A percentile compares a stretch with the other conserved stretches of the same genome.
Conservation (phyloP, 2,797 vertebrate genomes). For the Babyrousa celebensis region DNA sequence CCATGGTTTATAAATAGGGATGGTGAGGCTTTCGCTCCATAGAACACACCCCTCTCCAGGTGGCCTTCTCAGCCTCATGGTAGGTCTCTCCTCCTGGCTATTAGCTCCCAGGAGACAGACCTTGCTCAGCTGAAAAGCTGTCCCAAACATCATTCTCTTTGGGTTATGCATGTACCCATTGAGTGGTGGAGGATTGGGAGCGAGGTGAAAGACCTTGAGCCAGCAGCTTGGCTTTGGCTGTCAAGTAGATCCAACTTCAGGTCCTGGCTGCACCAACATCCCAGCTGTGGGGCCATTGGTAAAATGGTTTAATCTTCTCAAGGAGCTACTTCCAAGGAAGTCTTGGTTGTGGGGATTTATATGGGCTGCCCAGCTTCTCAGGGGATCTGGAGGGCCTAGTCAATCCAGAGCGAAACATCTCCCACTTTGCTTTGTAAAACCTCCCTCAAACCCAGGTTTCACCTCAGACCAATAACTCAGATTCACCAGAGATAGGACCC, state of each 20-base stretch:
- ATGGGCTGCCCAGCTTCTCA: not conserved
- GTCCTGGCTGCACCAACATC: not conserved
- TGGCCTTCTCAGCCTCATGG: not conserved
- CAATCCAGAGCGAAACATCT: not conserved
- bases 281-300: not conserved
- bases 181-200: not conserved
- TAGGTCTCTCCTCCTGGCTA: not conserved
- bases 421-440: not conserved
- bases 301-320: not conserved
- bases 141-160: not conserved
- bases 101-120: not conserved
- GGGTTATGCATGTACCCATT: not conserved
- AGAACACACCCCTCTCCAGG: not conserved
- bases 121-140: not conserved
- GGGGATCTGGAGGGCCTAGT: not conserved
- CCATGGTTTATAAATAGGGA: not conserved
- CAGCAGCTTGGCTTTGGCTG: not conserved
- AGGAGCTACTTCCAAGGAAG: not conserved
- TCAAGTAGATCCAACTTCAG: not conserved
- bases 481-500: not conserved
- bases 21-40: not conserved
- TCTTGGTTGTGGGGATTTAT: not conserved
- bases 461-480: not conserved
- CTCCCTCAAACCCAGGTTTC: not conserved
- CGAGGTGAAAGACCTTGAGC: not conserved